Evolutionary conservation across 2,888 invertebrate genomes (phyloP), one percentile per base, ranked within the genome.

Genomic region (Eurois occulta): DNA sequence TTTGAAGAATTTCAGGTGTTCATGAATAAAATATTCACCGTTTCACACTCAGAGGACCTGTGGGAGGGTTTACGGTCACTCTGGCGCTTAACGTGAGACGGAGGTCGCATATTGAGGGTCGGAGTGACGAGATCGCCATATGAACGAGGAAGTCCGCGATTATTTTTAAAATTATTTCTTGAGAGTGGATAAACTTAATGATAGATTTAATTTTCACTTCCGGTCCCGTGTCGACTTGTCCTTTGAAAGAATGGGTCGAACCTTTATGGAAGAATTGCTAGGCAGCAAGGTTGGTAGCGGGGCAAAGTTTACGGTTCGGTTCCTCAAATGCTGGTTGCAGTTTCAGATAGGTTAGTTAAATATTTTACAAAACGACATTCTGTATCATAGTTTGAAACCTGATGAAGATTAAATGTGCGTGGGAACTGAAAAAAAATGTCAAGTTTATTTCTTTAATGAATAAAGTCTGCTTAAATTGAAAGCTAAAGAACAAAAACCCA

Each of bases 1-100:
- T 88, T 88, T 88, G 88, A 86, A 86, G 86, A 89, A 89, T 88
- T 87, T 85, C 86, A 90, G 87, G 87, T 89, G 89, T 88, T 91
- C 90, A 92, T 93, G 93, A 93, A 93, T 93, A 92, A 93, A 91
- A 92, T 90, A 93, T 92, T 81, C 43, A 81, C 77, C 85, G 87
- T 88, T 91, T 92, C 90, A 88, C 90, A 88, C 87, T 84, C 84
- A 78, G 68, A 73, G 77, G 76, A 70, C 86, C 82, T 74, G 55
- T 38, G 83, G 75, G 81, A 82, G 78, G 81, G 64, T 87, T 86
- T 80, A 84, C 81, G 80, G 91, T 88, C 90, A 90, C 86, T 85
- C 65, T 75, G 80, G 75, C 78, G 75, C 85, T 88, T 89, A 88
- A 87, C 72, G 81, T 72, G 68, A 81, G 73, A 78, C 77, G 82